Evolutionary conservation across 2,113 vertebrate species (phyloP).

Genomic region (Galeopterus variegatus): DNA sequence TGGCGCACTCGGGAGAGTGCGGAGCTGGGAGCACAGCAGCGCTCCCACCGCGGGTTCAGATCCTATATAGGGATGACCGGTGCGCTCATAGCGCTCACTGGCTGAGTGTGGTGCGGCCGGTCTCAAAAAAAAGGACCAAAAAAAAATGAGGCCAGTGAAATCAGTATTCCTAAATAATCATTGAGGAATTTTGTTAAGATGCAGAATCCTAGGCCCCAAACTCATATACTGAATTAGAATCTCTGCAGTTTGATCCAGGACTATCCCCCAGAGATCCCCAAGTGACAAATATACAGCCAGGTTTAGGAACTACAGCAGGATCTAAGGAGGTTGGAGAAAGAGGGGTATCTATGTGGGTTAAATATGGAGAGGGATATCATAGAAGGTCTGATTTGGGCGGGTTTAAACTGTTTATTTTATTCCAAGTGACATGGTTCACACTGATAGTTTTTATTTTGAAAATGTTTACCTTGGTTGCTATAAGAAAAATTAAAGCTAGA

Average conservation of each 20-base stretch:
- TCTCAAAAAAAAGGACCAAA: too few relatives aligned
- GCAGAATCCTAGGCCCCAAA: neutral
- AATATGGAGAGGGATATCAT: neutral
- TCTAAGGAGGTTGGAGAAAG: neutral
- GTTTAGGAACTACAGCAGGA: neutral
- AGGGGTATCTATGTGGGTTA: neutral
- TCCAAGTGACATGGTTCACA: neutral
- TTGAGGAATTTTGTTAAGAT: neutral
- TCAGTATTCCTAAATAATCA: neutral
- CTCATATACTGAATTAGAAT: neutral
- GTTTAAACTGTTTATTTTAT: conserved; percentile 23
- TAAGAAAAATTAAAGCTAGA: conserved; percentile 51
- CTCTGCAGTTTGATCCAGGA: neutral
- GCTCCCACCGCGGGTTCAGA: too few relatives aligned
- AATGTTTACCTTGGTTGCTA: neutral
- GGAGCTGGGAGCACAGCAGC: too few relatives aligned
- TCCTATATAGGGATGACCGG: too few relatives aligned
- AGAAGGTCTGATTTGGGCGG: neutral
- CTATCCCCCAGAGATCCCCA: neutral
- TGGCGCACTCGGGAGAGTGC: too few relatives aligned
- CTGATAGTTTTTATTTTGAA: conserved; percentile 37
- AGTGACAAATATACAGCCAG: neutral
- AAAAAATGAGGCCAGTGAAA: neutral
- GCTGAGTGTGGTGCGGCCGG: too few relatives aligned
- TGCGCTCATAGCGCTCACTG: too few relatives aligned